Evolutionary conservation across 2,113 vertebrate genomes (phyloP).

Genomic region (Micronycteris hirsuta): DNA sequence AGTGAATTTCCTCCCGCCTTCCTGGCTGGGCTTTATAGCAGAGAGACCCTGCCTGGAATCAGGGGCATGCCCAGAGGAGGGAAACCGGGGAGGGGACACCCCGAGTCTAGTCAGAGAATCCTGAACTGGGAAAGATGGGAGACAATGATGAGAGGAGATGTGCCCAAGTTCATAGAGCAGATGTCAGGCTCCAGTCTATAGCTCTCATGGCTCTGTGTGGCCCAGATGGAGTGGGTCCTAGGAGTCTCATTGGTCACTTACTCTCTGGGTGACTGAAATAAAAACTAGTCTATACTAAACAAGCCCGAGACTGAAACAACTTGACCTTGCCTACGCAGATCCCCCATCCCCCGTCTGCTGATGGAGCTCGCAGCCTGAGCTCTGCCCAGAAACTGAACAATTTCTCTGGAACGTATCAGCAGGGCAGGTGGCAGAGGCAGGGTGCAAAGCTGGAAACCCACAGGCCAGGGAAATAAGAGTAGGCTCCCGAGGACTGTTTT

Average conservation of each 20-base stretch:
- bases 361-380: neutral
- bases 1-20: conserved; percentile 25
- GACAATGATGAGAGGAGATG: neutral
- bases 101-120: neutral
- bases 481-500: neutral
- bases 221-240: neutral
- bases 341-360: fast-evolving
- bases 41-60: neutral
- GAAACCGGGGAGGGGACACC: neutral
- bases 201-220: neutral
- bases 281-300: neutral
- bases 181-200: neutral
- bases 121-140: neutral
- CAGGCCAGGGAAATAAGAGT: neutral
- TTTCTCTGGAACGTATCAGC: neutral
- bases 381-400: neutral
- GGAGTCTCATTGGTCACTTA: neutral
- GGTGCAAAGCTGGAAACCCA: neutral
- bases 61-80: neutral
- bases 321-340: neutral
- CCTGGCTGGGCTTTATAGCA: neutral
- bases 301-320: neutral
- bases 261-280: neutral
- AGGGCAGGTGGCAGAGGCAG: neutral
- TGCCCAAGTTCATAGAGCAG: neutral